Evolutionary conservation across 2,888 invertebrate genomes (phyloP).

Genomic region (Drosophila tripunctata): DNA sequence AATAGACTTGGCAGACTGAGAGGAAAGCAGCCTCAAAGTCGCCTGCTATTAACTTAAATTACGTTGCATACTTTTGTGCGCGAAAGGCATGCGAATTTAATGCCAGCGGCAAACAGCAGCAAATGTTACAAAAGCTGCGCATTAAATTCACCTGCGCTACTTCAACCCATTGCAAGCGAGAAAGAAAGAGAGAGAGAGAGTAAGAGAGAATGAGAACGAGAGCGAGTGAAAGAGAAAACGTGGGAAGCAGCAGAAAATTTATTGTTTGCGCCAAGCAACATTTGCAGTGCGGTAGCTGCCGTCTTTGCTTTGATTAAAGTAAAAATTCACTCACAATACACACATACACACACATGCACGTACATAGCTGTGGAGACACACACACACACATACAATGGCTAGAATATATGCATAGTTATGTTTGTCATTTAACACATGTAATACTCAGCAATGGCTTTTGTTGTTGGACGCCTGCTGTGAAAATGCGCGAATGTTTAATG

Average conservation of each 20-base stretch:
- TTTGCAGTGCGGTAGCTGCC: constrained; percentile 61
- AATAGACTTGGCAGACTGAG: constrained; percentile 46
- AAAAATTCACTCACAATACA: constrained; percentile 32
- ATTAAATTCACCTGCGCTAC: constrained; percentile 49
- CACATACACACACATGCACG: constrained; percentile 2
- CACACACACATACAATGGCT: constrained; percentile 12
- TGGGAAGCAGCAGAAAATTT: constrained; percentile 44
- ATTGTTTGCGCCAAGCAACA: constrained; percentile 60
- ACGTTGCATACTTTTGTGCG: constrained; percentile 71
- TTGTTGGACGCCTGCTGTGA: constrained; percentile 55
- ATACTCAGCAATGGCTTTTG: constrained; percentile 60
- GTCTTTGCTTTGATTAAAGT: constrained; percentile 71
- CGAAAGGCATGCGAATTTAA: constrained; percentile 41
- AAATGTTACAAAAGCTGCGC: constrained; percentile 53
- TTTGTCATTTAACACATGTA: constrained; percentile 71
- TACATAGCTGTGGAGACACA: too few species aligned
- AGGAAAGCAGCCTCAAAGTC: constrained; percentile 41
- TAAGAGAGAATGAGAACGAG: not conserved
- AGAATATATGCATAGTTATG: constrained; percentile 63
- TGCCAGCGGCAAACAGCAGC: constrained; percentile 33
- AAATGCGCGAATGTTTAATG: constrained; percentile 59
- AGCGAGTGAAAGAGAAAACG: not conserved
- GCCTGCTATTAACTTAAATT: constrained; percentile 74
- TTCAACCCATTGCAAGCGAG: constrained; percentile 13
- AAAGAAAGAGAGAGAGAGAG: constrained; percentile 3